A percentile compares a stretch with the other conserved stretches of the same genome.
Conservation (phyloP, 2,113 vertebrate species). For the Callaeas wilsoni region DNA sequence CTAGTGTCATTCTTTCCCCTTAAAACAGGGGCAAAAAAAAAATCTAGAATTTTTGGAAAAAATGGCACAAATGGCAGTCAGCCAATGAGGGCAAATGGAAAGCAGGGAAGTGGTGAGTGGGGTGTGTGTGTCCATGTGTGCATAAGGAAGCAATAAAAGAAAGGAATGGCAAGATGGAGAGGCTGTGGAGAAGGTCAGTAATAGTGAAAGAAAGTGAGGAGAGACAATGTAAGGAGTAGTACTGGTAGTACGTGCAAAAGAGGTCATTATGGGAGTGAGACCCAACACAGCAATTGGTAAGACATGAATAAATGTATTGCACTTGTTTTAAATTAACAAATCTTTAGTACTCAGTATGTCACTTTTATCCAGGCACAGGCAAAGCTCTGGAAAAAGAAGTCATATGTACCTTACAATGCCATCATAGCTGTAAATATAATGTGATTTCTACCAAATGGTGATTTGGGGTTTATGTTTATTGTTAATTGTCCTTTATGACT, state of each 20-base stretch:
- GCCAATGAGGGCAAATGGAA: neutral
- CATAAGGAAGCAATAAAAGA: neutral
- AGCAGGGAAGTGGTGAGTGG: neutral
- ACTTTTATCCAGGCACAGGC: neutral
- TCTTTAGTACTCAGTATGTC: neutral
- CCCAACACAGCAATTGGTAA: neutral
- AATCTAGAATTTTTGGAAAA: neutral
- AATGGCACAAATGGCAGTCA: neutral
- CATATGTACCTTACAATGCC: neutral
- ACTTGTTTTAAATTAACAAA: neutral
- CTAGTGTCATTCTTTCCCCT: neutral
- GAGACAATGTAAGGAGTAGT: neutral
- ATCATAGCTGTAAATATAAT: neutral
- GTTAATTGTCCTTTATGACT: neutral
- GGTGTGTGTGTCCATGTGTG: fast-evolving
- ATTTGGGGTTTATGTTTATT: neutral
- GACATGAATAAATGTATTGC: neutral
- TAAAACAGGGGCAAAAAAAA: neutral
- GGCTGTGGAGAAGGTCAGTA: neutral
- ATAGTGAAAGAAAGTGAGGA: neutral
- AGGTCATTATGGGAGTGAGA: neutral
- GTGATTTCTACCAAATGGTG: neutral
- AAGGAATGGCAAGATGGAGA: neutral
- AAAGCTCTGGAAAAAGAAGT: neutral
- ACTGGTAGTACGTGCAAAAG: neutral